Evolutionary conservation across 1,140 invertebrate genomes (phyloP), one percentile per base, ranked within the genome.

Genomic region (Neodiprion lecontei): DNA sequence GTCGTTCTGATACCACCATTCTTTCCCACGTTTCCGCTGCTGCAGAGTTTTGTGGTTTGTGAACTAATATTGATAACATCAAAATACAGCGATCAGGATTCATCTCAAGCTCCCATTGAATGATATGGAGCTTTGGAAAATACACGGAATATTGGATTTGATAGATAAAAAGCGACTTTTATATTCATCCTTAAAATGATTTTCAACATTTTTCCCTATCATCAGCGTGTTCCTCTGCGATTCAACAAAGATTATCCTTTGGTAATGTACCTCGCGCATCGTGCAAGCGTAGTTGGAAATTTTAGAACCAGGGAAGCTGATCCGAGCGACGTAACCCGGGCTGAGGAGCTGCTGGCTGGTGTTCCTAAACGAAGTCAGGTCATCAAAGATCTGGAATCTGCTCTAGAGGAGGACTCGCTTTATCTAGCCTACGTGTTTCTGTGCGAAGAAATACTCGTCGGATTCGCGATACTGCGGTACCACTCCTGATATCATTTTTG

Each of bases 181-280:
- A 21, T 21, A 21, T 21, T 21, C 17, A 21, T 21, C 17, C 17
- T 21, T 21, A 21, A 21, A 21, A 21, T 11, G 61, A 11, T 12
- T n/a, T 12, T 65, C n/a, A 65, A 11, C 61, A 65, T 21, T 1
- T 21, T 53, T n/a, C 50, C 50, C 10, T 10, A 70, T 72, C 89
- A 89, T 47, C 83, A 92, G 91, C 86, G 89, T 78, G 90, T 93
- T 0, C 90, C 92, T 2, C 88, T 91, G 8, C 89, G 90, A 79
- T 81, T 81, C 28, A 85, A 89, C 12, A 88, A 89, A 65, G 90
- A 89, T 66, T 90, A 90, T 78, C 85, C 91, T 53, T 91, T 93
- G 77, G 90, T 91, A 9, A 80, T 95, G 2, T 94, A 93, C 78
- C 79, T 93, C 2, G 89, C 91, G n/a, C 92, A 94, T 79, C 89